phyloP scores from a whole-genome alignment of 2,888 invertebrate genomes.

The Unio delphinus region DNA sequence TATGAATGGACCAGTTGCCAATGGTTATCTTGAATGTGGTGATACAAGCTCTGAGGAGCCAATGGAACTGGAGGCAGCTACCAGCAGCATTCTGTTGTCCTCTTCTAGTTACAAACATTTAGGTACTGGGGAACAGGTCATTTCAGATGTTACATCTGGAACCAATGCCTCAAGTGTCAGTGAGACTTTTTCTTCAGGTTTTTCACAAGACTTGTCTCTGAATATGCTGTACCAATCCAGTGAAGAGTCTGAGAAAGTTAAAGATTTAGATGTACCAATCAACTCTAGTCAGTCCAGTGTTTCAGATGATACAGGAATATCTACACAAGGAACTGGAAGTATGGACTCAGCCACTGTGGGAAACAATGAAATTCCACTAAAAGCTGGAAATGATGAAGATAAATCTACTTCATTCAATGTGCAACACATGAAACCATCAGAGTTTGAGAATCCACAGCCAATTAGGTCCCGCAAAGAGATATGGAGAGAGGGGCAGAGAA shows the following conservation, averaged over 20 bases:
- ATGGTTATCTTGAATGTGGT: background rate
- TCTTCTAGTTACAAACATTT: too few species aligned
- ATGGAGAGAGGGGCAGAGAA: conserved; percentile 33
- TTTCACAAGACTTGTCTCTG: too few species aligned
- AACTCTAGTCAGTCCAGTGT: too few species aligned
- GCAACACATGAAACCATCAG: too few species aligned
- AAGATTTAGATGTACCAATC: too few species aligned
- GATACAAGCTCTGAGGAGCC: background rate
- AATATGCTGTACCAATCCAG: too few species aligned
- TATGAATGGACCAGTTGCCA: background rate
- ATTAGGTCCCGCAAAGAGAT: conserved; percentile 21
- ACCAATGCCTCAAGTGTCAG: too few species aligned
- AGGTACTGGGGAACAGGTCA: background rate
- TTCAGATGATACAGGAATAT: too few species aligned
- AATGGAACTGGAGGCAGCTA: background rate
- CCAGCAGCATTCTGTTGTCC: background rate
- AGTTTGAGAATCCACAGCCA: conserved; percentile 1
- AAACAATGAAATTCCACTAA: background rate
- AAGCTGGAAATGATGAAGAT: conserved; percentile 2
- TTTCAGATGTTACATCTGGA: background rate
- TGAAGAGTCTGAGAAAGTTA: too few species aligned
- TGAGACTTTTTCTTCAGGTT: background rate
- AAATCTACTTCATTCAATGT: conserved; percentile 1
- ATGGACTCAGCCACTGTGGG: too few species aligned
- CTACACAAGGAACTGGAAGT: too few species aligned